These are phyloP conservation scores for Caenorhabditis sulstoni DNA, from an alignment of 2,888 invertebrate genomes.

Conservation along the genomic window DNA sequence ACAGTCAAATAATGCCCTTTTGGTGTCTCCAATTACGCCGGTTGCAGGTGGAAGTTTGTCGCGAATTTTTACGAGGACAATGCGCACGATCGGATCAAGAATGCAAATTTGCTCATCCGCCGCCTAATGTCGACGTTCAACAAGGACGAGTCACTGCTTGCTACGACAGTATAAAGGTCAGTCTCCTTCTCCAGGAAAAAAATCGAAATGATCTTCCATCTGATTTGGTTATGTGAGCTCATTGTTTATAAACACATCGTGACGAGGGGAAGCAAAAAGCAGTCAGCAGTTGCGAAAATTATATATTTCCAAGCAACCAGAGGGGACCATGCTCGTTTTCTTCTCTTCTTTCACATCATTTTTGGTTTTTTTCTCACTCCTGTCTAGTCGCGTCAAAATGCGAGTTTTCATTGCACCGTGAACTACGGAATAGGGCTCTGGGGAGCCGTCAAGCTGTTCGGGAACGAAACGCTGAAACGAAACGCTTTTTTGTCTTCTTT, in stretches of 20 bases:
- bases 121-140: constrained; percentile 98
- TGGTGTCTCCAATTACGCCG: constrained; percentile 15
- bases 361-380: constrained; percentile 7
- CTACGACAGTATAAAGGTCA: constrained; percentile 99
- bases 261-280: no score
- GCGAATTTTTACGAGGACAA: constrained; percentile 99
- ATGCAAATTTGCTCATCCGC: constrained; percentile 99
- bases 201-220: constrained; percentile 5
- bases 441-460: constrained; percentile 5
- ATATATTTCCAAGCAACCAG: neutral
- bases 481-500: constrained; percentile 11
- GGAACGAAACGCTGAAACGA: constrained; percentile 24
- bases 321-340: neutral
- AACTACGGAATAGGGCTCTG: constrained; percentile 19
- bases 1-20: constrained; percentile 15
- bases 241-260: constrained; percentile 48
- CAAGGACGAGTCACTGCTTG: constrained; percentile 99
- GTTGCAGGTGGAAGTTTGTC: constrained; percentile 89
- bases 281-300: no score
- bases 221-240: constrained; percentile 38
- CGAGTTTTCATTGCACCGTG: constrained; percentile 31
- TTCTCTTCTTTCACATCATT: neutral
- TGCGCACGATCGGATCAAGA: constrained; percentile 98
- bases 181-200: constrained; percentile 12
- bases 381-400: constrained; percentile 25